These are phyloP conservation scores for Agapetus fuscipes DNA, from an alignment of 2,888 invertebrate species.

Conservation along the genomic window DNA sequence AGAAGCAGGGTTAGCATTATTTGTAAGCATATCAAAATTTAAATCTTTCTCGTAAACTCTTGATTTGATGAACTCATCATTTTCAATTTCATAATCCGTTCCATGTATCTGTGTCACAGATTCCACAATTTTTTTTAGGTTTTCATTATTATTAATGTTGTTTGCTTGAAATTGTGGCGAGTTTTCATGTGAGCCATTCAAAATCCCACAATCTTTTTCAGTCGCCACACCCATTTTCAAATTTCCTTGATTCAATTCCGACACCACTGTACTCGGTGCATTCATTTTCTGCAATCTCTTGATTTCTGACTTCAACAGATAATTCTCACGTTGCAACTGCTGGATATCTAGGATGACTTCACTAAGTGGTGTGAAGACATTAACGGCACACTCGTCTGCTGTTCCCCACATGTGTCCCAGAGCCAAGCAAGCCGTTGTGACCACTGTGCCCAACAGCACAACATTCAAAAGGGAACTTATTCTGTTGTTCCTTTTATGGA, in stretches of 20 bases:
- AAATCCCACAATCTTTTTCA: too few species aligned
- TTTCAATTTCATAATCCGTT: neutral
- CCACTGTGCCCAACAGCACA: constrained; percentile 40
- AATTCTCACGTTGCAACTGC: constrained; percentile 43
- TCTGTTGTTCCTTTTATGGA: constrained; percentile 40
- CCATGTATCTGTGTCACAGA: too few species aligned
- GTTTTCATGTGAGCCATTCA: too few species aligned
- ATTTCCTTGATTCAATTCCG: too few species aligned
- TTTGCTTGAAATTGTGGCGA: too few species aligned
- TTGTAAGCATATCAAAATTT: too few species aligned
- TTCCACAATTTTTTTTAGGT: too few species aligned
- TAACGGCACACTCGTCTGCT: constrained; percentile 35
- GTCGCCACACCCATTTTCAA: neutral
- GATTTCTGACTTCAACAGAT: constrained; percentile 22
- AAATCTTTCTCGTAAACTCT: too few species aligned
- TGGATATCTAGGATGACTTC: constrained; percentile 41
- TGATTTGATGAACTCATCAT: neutral
- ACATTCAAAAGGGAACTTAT: constrained; percentile 40
- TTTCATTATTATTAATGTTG: too few species aligned
- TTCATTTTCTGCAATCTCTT: constrained; percentile 11
- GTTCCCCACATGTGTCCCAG: constrained; percentile 45
- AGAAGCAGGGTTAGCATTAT: too few species aligned
- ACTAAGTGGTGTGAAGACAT: constrained; percentile 35
- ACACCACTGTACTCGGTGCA: too few species aligned
- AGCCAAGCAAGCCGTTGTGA: constrained; percentile 41